phyloP scores from a whole-genome alignment of 2,113 vertebrate species.

The Falco punctatus region DNA sequence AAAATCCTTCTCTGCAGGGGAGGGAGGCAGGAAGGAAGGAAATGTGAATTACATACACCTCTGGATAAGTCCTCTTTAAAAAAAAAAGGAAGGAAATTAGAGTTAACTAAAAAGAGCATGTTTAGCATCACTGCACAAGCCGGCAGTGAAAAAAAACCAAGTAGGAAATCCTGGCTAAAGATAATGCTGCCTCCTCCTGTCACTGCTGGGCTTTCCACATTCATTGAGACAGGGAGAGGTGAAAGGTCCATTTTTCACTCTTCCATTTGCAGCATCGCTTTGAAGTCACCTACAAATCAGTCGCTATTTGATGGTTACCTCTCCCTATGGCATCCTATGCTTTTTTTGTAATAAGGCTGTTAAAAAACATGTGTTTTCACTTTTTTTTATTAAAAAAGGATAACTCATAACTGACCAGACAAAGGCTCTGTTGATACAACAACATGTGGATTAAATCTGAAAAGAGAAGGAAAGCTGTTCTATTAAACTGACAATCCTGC shows the following conservation, averaged over 20 bases:
- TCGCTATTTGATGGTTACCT: not conserved
- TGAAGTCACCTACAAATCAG: not conserved
- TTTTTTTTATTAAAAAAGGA: conserved; percentile 2
- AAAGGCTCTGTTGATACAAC: conserved; percentile 58
- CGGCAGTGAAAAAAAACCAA: not conserved
- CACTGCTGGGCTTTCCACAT: not conserved
- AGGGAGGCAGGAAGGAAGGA: conserved; percentile 56
- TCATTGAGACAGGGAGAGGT: not conserved
- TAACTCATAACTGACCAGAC: conserved; percentile 22
- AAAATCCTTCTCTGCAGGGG: not conserved
- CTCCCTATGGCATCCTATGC: not conserved
- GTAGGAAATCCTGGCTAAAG: not conserved
- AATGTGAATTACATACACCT: conserved; percentile 50
- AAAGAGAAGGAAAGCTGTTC: conserved; percentile 49
- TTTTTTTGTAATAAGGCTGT: not conserved
- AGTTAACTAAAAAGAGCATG: conserved; percentile 21
- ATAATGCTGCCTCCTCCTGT: conserved; percentile 3
- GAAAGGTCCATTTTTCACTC: not conserved
- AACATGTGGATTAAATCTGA: conserved; percentile 68
- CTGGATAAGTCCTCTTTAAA: conserved; percentile 11
- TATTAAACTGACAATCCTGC: conserved; percentile 31
- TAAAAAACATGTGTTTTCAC: conserved; percentile 28
- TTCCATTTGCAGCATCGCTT: not conserved
- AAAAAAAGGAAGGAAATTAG: conserved; percentile 46
- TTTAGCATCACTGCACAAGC: conserved; percentile 11